phyloP scores from a whole-genome alignment of 2,888 invertebrate genomes.

The Philereme transversata region DNA sequence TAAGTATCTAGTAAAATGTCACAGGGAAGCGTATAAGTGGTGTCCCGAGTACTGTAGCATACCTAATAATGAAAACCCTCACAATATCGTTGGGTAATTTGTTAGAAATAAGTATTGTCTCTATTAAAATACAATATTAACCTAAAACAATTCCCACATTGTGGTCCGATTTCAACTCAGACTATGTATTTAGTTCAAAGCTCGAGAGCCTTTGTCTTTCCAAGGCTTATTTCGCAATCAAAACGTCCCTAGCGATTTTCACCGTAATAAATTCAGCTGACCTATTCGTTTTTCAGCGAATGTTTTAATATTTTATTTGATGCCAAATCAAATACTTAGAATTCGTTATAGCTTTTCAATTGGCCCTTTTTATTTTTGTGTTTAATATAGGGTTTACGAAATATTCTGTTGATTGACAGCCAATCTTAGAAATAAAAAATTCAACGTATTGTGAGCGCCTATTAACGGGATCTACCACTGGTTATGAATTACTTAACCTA shows the following conservation, averaged over 20 bases:
- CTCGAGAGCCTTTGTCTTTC: constrained; percentile 50
- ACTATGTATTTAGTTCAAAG: constrained; percentile 50
- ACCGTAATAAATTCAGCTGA: constrained; percentile 33
- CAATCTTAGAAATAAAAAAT: not conserved
- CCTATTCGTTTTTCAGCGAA: constrained; percentile 31
- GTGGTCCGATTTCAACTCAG: constrained; percentile 40
- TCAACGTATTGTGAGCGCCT: not conserved
- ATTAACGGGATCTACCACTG: not conserved
- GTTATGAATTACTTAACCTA: constrained; percentile 24
- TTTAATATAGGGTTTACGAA: constrained; percentile 7
- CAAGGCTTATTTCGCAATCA: constrained; percentile 58
- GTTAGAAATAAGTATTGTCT: not conserved
- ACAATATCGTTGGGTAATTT: too few species aligned
- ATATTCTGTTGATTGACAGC: constrained; percentile 9
- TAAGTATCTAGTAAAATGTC: too few species aligned
- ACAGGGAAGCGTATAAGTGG: too few species aligned
- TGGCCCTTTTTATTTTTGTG: constrained; percentile 19
- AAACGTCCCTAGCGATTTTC: constrained; percentile 46
- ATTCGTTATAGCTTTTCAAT: constrained; percentile 35
- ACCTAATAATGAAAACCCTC: too few species aligned
- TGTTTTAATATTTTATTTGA: constrained; percentile 35
- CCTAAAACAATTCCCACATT: constrained; percentile 24
- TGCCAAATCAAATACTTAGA: constrained; percentile 21
- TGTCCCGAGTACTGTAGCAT: too few species aligned
- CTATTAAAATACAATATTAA: constrained; percentile 22